phyloP scores from a whole-genome alignment of 2,888 invertebrate species.

The Nephrotoma appendiculata region DNA sequence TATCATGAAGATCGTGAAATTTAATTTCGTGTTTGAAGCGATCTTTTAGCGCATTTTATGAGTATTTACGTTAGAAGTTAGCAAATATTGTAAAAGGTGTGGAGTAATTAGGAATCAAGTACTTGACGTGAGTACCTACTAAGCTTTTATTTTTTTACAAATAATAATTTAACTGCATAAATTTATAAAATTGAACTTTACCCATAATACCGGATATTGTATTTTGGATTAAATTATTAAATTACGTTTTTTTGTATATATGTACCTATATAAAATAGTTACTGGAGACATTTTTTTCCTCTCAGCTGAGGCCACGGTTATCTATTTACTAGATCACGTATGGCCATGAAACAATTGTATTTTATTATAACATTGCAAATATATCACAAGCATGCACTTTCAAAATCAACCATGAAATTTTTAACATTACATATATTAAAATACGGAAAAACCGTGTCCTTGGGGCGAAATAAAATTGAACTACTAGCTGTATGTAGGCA shows the following conservation, averaged over 20 bases:
- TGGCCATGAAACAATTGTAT: neutral
- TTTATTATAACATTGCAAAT: neutral
- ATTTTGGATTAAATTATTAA: neutral
- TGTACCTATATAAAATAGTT: neutral
- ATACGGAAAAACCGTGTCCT: neutral
- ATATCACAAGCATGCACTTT: no score
- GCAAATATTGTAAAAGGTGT: no score
- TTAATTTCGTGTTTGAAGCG: neutral
- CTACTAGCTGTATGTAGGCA: no score
- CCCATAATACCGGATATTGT: neutral
- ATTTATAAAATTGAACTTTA: neutral
- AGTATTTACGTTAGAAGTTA: neutral
- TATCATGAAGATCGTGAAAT: neutral
- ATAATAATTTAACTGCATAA: neutral
- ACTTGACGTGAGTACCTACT: neutral
- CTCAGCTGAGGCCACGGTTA: neutral
- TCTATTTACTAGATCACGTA: neutral
- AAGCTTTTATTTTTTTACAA: neutral
- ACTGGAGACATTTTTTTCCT: neutral
- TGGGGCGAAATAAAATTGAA: neutral
- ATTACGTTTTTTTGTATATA: neutral
- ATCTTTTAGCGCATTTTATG: neutral
- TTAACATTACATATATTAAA: no score
- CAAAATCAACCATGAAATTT: no score
- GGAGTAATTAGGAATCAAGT: no score